Base-by-base conservation (phyloP, 1,140 invertebrate genomes). In the Ruditapes philippinarum region DNA sequence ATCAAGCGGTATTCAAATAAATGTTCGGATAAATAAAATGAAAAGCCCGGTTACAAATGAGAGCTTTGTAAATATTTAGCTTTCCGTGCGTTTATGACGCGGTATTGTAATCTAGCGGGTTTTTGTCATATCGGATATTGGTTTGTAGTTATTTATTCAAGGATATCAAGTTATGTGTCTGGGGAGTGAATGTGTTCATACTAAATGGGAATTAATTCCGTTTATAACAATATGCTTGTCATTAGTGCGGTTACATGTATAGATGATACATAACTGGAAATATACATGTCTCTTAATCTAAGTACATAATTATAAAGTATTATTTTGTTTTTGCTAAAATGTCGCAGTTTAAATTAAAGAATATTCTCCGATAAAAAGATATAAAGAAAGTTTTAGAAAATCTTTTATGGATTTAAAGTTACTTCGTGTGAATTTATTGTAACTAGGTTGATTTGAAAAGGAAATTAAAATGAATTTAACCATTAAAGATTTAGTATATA, bases 1-100 rank as follows among this genome's bases (percentile, higher is more conserved):
- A 38, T 70, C 65, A 40, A 22, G 12, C 17, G 36, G 33, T 70
- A 70, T 38, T 5, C 36, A 70, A 70, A 70, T 70, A 70, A 70
- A 70, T 70, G 65, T 70, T 62, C 36, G 38, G 25, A 25, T 38
- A 70, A 70, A 70, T 70, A 70, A 70, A 19, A 17, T 14, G 3
- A 14, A 70, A 70, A 38, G 5, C n/a, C 12, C 33, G 33, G 36
- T 70, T 22, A 70, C 65, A 28, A 11, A 4, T 17, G n/a, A 40
- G 33, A 70, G 65, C 65, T 70, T 1, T 70, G 65, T 33, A 36
- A 70, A 70, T 70, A 70, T 70, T 70, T 70, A 25, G 33, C 36
- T 36, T 70, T 38, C 28, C 36, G 12, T 70, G 36, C 65, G 22
- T 38, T 70, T 14, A 22, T 38, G 17, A 33, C 11, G 28, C 36